Evolutionary conservation across 2,888 invertebrate genomes (phyloP).

Genomic region (Arctia plantaginis): DNA sequence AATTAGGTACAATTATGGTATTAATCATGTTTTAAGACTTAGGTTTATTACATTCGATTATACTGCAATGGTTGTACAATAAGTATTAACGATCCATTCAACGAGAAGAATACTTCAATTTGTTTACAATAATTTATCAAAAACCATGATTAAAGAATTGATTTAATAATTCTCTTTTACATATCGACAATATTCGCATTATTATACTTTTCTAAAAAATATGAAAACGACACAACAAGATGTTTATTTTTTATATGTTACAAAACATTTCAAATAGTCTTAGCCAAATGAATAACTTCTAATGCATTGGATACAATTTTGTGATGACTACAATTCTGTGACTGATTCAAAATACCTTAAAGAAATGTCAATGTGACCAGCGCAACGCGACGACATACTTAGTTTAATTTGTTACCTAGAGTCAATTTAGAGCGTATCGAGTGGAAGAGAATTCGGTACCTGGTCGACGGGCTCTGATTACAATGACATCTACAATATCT

Average conservation of each 20-base stretch:
- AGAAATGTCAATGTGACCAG: slow-evolving; percentile 60
- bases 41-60: slow-evolving; percentile 76
- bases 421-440: slow-evolving; percentile 36
- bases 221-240: slow-evolving; percentile 84
- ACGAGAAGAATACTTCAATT: slow-evolving; percentile 78
- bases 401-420: slow-evolving; percentile 40
- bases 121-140: slow-evolving; percentile 80
- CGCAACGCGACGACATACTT: slow-evolving; percentile 35
- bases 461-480: slow-evolving; percentile 43
- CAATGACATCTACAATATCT: slow-evolving; percentile 63
- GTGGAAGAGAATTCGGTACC: slow-evolving; percentile 39
- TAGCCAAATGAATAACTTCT: slow-evolving; percentile 76
- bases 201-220: slow-evolving; percentile 80
- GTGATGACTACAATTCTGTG: slow-evolving; percentile 82
- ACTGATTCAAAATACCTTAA: slow-evolving; percentile 77
- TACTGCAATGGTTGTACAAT: slow-evolving; percentile 79
- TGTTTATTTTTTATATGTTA: slow-evolving; percentile 71
- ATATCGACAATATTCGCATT: slow-evolving; percentile 76
- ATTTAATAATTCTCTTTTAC: slow-evolving; percentile 70
- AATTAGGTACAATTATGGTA: slow-evolving; percentile 84
- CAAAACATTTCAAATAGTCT: slow-evolving; percentile 75
- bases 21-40: slow-evolving; percentile 72
- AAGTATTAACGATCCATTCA: slow-evolving; percentile 76
- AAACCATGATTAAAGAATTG: slow-evolving; percentile 67
- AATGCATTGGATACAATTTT: slow-evolving; percentile 77